Base-by-base conservation (phyloP, 2,113 vertebrate species). In the Mus pahari region DNA sequence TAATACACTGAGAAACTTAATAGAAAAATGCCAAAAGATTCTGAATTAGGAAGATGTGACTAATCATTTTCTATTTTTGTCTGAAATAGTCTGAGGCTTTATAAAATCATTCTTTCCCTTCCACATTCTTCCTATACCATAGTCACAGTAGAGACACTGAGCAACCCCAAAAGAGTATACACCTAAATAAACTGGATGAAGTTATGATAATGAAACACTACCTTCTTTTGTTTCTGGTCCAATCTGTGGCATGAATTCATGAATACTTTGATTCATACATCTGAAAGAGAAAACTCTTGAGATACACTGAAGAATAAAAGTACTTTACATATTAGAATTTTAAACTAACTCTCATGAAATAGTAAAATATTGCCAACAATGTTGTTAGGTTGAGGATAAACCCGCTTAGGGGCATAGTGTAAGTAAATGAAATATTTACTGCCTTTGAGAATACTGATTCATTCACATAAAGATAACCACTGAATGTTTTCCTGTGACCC, bases 171-270 rank as follows among this genome's bases (percentile, higher is more conserved):
- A 74, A 16, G 13, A 42, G 16, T 53, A 13, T 60, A 64, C 39
- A 64, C 39, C 16, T 48, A 79, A 75, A 62, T 2, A 48, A 48
- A 16, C 28, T 55, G 45, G 68, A 42, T 50, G 82, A 50, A 78
- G 6, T n/a, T 66, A 58, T 31, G 16, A 36, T 10, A 45, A 89
- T 45, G 31, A 87, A 82, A 87, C 5, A n/a, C 90, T 95, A 99
- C 98, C 98, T 98, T 98, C 97, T 94, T 97, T 98, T 19, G 26
- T 9, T 0, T 97, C 96, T 33, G 58, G 53, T 95, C 92, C 86
- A 58, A 73, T n/a, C 26, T 95, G 58, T 4, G 92, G 75, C 90
- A 97, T 98, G 66, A 91, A 93, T 33, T 96, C 96, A 75, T 92
- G 24, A 33, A 62, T 39, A 91, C 5, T 94, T 55, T 90, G 96